Percentiles rank a stretch among this genome's conserved stretches.
These are phyloP conservation scores for Coronaproctus castanopsis DNA, from an alignment of 2,888 invertebrate genomes.

Conservation along the genomic window DNA sequence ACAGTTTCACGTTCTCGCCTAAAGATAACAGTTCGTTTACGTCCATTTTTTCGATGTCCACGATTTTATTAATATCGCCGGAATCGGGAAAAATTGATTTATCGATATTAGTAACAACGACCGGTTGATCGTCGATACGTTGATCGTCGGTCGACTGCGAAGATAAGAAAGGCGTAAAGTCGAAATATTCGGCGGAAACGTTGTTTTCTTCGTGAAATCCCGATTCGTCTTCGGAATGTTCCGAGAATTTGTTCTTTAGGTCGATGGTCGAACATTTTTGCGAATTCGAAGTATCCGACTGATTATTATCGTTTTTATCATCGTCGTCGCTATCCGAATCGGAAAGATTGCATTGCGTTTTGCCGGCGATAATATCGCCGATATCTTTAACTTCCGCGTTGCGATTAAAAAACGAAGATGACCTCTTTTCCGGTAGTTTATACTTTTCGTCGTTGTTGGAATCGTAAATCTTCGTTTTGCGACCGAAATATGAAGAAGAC, in stretches of 20 bases:
- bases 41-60: constrained; percentile 8
- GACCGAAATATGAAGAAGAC: neutral
- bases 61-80: neutral
- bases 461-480: neutral
- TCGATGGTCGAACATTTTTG: neutral
- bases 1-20: constrained; percentile 33
- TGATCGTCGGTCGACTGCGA: neutral
- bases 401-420: neutral
- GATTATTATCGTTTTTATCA: neutral
- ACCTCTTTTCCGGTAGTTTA: neutral
- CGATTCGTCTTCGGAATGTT: neutral
- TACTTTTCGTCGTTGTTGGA: neutral
- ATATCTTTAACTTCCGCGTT: neutral
- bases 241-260: neutral
- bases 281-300: neutral
- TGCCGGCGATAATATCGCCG: neutral
- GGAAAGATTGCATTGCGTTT: neutral
- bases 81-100: neutral
- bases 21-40: constrained; percentile 36
- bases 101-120: neutral
- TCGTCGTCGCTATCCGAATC: neutral
- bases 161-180: constrained; percentile 4
- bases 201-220: neutral
- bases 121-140: neutral
- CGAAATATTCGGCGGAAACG: constrained; percentile 8